These are phyloP conservation scores for Himantopus leucocephalus DNA, from an alignment of 2,113 vertebrate genomes.

Conservation along the genomic window DNA sequence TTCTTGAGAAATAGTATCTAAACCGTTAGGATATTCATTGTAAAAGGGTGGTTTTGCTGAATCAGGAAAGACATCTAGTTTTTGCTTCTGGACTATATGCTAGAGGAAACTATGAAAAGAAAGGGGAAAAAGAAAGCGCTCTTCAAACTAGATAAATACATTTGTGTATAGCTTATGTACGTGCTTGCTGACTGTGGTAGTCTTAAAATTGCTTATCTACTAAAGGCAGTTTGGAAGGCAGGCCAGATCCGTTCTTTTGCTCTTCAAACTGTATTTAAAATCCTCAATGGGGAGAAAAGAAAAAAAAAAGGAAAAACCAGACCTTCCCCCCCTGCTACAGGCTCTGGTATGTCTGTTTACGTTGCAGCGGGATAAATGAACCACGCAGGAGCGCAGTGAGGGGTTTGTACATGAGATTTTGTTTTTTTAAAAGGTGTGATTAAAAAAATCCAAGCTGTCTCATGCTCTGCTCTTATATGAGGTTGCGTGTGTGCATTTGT, in stretches of 20 bases:
- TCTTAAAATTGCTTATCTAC: background rate
- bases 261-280: constrained; percentile 19
- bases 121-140: background rate
- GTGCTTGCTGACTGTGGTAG: background rate
- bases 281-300: background rate
- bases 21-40: background rate
- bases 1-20: background rate
- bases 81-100: background rate
- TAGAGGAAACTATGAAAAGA: background rate
- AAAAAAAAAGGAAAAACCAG: no score
- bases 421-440: constrained; percentile 49
- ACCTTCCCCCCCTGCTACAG: background rate
- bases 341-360: background rate
- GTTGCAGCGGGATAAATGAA: background rate
- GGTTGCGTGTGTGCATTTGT: constrained; percentile 48
- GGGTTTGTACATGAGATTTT: background rate
- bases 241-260: background rate
- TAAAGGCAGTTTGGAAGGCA: background rate
- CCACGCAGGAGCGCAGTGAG: background rate
- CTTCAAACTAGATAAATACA: background rate
- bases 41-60: background rate
- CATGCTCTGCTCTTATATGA: background rate
- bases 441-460: constrained; percentile 37
- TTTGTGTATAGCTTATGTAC: background rate
- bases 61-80: background rate